Evolutionary conservation across 2,797 vertebrate genomes (phyloP).

Genomic region (Pantherophis vulpinus): DNA sequence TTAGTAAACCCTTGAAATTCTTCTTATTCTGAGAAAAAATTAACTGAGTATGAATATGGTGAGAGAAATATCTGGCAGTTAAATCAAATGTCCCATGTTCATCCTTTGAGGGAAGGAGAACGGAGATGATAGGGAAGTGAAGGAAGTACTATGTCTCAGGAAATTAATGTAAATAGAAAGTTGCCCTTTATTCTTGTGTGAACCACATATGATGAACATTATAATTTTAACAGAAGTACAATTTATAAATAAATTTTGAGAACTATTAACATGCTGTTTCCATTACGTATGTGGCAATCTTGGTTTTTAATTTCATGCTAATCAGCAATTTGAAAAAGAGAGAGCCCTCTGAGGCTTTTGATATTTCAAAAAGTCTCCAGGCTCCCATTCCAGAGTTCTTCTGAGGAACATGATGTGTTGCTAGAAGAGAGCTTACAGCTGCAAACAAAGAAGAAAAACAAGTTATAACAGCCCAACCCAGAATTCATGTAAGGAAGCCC

Average conservation of each 20-base stretch:
- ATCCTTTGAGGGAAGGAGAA: not conserved
- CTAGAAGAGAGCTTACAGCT: constrained; percentile 34
- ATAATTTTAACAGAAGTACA: constrained; percentile 5
- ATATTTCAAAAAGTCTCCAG: constrained; percentile 41
- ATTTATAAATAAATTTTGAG: constrained; percentile 14
- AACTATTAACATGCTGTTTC: not conserved
- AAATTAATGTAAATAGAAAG: not conserved
- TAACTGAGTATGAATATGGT: not conserved
- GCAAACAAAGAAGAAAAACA: not conserved
- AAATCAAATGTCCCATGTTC: not conserved
- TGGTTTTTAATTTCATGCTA: constrained; percentile 30
- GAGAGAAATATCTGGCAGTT: not conserved
- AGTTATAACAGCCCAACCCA: not conserved
- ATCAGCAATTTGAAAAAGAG: constrained; percentile 51
- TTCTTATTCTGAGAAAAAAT: not conserved
- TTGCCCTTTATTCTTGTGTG: not conserved
- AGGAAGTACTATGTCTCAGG: constrained; percentile 10
- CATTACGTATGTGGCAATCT: constrained; percentile 39
- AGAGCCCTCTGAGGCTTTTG: not conserved
- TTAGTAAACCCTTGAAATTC: not conserved
- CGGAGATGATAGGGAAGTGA: not conserved
- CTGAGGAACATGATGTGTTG: constrained; percentile 36
- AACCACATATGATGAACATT: constrained; percentile 11
- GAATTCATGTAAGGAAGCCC: not conserved
- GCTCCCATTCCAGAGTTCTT: constrained; percentile 39